These are phyloP conservation scores for Dicaeum eximium DNA, from an alignment of 2,113 vertebrate species.

Conservation along the genomic window DNA sequence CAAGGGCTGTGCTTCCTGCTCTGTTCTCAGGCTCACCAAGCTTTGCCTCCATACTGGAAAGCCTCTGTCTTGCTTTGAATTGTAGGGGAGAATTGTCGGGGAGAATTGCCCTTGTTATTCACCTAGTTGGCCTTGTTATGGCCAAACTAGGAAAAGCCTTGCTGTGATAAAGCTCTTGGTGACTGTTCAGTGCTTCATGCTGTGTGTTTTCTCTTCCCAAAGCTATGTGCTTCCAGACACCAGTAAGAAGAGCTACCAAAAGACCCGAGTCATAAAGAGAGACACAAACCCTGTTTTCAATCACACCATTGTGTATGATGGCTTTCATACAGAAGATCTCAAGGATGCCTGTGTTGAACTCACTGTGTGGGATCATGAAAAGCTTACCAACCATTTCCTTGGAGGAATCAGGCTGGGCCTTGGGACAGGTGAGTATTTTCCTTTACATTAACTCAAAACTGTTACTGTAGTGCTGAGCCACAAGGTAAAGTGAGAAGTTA, in stretches of 20 bases:
- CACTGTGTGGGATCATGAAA: conserved; percentile 76
- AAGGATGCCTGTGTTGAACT: conserved; percentile 74
- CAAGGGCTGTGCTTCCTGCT: background rate
- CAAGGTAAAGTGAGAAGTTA: background rate
- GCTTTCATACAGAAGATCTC: conserved; percentile 71
- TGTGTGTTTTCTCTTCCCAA: background rate
- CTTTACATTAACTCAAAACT: background rate
- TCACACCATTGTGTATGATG: conserved; percentile 75
- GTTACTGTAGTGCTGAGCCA: background rate
- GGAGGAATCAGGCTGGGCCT: conserved; percentile 73
- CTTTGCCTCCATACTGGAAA: background rate
- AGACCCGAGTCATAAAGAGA: conserved; percentile 71
- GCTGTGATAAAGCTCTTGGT: background rate
- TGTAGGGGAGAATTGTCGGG: background rate
- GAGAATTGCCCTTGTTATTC: background rate
- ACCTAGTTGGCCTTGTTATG: no score
- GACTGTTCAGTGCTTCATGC: background rate
- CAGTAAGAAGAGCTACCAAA: conserved; percentile 76
- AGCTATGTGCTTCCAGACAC: conserved; percentile 76
- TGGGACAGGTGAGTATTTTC: conserved; percentile 56
- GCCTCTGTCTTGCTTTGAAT: background rate
- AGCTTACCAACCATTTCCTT: conserved; percentile 74
- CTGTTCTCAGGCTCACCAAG: background rate
- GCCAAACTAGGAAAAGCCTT: background rate
- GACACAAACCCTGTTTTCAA: conserved; percentile 73